Evolutionary conservation across 2,113 vertebrate species (phyloP), one percentile per base, ranked within the genome.

Genomic region (Psettodes erumei): DNA sequence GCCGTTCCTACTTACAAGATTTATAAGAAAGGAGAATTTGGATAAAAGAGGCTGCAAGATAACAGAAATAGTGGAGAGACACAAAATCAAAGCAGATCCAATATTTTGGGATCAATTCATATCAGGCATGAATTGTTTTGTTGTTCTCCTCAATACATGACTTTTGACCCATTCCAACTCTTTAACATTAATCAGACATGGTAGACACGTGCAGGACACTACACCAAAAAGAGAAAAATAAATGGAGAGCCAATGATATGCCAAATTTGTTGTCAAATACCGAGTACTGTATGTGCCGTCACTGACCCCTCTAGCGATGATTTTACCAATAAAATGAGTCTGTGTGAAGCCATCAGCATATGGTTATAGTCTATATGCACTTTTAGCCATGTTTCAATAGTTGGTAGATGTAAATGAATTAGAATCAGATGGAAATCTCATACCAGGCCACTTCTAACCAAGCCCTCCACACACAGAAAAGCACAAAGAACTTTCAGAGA

Each of bases 1-100:
- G 96, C 95, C 93, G 92, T 95, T 98, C 96, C 96, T 98, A 98
- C 97, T 98, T 98, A 98, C 96, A 98, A 97, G 97, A 98, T 97
- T 98, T 98, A 97, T 98, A 98, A 98, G 96, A 98, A 98, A 98
- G 97, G 95, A 98, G 97, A 97, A 98, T 98, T 98, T 98, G 97
- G 97, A 98, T 98, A 98, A 98, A 98, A 97, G 97, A 98, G 97
- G 97, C 97, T 98, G 97, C 96, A 98, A 98, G 97, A 98, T 97
- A 98, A 98, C 96, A 97, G 96, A 98, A 98, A 98, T 98, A 97
- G 96, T 93, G 91, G 96, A 97, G 96, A 96, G 96, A 98, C 95
- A 97, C 93, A 97, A 98, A 92, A 98, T 98, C 97, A 98, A 98
- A 98, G 96, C 96, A 97, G 93, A 96, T 96, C 89, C 94, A 96